A percentile compares a stretch with the other conserved stretches of the same genome.
phyloP scores from a whole-genome alignment of 2,888 invertebrate species.

The Odontothrips loti region DNA sequence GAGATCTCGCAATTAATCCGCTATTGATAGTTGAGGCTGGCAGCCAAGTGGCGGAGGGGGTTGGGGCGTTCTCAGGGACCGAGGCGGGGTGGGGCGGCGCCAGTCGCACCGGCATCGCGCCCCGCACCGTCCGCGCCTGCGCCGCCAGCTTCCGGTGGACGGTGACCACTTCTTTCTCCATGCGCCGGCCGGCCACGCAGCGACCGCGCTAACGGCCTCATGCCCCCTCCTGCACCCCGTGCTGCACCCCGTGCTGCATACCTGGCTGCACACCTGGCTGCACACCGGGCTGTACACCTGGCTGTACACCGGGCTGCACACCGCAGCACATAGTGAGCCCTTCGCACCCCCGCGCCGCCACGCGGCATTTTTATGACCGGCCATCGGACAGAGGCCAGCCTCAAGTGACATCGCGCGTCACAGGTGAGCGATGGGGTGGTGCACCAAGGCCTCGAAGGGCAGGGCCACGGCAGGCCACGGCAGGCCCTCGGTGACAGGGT shows the following conservation, averaged over 20 bases:
- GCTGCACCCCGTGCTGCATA: neutral
- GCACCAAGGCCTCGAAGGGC: no score
- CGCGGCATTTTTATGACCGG: neutral
- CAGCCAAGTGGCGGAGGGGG: neutral
- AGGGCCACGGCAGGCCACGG: no score
- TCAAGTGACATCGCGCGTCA: neutral
- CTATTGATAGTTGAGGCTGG: slow-evolving; percentile 21
- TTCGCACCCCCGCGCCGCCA: neutral
- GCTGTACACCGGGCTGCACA: no score
- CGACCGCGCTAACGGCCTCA: neutral
- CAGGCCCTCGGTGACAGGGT: no score
- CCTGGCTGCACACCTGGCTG: neutral
- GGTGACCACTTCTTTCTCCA: neutral
- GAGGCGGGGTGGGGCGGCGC: neutral
- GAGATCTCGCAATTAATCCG: slow-evolving; percentile 22
- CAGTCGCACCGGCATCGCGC: neutral
- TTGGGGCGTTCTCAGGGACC: neutral
- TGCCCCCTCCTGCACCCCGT: neutral
- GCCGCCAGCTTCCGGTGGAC: neutral
- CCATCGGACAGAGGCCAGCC: neutral
- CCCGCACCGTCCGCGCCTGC: neutral
- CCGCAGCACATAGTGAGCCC: no score
- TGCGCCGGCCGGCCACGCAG: neutral
- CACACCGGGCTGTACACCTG: no score
- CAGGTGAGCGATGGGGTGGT: no score